Conservation (phyloP, 2,113 vertebrate species). For the Fukomys damarensis region DNA sequence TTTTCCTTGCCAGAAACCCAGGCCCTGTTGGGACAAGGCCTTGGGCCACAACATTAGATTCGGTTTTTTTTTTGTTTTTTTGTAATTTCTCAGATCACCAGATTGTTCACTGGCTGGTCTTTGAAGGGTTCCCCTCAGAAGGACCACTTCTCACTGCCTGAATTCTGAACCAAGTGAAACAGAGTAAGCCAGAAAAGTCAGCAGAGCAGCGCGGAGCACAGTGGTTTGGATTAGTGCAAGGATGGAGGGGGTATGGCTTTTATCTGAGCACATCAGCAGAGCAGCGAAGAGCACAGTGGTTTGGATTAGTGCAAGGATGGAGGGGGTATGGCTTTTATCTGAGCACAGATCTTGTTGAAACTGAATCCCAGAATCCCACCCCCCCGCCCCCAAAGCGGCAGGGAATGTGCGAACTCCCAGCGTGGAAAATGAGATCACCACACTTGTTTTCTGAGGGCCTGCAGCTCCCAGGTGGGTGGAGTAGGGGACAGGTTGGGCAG, state of each 20-base stretch:
- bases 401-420: background rate
- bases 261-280: background rate
- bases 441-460: slow-evolving; percentile 37
- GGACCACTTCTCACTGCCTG: background rate
- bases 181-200: background rate
- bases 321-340: background rate
- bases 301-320: background rate
- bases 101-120: background rate
- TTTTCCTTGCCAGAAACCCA: background rate
- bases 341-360: background rate
- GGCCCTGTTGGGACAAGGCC: background rate
- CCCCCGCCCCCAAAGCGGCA: background rate
- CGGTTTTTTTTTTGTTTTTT: background rate
- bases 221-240: background rate
- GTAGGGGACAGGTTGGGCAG: background rate
- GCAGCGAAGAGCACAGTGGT: background rate
- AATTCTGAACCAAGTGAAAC: background rate
- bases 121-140: background rate
- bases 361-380: background rate
- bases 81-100: background rate
- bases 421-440: slow-evolving; percentile 67
- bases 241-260: background rate
- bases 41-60: background rate
- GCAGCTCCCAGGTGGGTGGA: slow-evolving; percentile 37
- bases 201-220: background rate